These are phyloP conservation scores for Stenurella melanura DNA, from an alignment of 2,888 invertebrate species.

Conservation along the genomic window DNA sequence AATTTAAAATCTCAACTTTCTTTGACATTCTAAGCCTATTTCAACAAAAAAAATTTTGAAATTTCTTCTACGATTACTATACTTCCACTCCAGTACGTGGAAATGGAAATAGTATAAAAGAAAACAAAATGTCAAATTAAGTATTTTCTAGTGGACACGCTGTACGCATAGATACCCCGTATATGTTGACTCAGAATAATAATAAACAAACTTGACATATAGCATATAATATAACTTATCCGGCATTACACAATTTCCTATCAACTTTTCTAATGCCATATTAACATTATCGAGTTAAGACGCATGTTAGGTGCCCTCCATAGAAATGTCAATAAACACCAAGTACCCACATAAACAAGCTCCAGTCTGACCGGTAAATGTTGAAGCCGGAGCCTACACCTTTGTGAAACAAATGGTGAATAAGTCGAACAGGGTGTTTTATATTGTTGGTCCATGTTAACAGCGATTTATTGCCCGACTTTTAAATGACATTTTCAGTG, in stretches of 20 bases:
- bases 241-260: neutral
- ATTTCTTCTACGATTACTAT: no score
- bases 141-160: no score
- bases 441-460: neutral
- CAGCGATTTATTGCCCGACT: neutral
- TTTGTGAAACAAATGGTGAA: neutral
- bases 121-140: no score
- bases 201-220: neutral
- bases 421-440: neutral
- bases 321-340: neutral
- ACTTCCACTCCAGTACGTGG: no score
- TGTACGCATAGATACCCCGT: neutral
- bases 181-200: neutral
- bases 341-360: neutral
- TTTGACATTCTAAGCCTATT: no score
- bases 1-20: no score
- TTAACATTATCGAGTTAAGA: neutral
- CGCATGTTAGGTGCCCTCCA: neutral
- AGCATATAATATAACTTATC: neutral
- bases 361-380: neutral
- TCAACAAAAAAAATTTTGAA: no score
- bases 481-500: constrained; percentile 1
- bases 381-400: constrained; percentile 4
- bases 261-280: neutral
- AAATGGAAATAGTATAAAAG: no score